Evolutionary conservation across 2,113 vertebrate species (phyloP), one percentile per base, ranked within the genome.

Genomic region (Lathamus discolor): DNA sequence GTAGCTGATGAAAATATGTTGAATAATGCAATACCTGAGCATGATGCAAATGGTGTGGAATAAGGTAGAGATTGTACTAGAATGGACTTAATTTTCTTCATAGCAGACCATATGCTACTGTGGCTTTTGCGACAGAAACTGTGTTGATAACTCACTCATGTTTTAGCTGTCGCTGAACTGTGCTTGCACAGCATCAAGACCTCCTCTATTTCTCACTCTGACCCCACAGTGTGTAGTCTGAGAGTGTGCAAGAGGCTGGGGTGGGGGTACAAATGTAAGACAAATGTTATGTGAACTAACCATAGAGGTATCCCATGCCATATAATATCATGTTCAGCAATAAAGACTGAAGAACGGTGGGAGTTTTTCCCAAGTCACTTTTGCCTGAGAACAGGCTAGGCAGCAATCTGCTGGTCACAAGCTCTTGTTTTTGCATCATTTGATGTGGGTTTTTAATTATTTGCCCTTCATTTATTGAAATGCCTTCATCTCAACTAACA

Each of bases 201-300:
- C 9, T 54, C 33, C 13, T 74, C 44, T 70, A 1, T 39, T 85
- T 79, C 19, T 63, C 25, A 43, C 25, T 55, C 17, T 70, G 17
- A 37, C 2, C 13, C 19, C 3, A 13, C 17, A 62, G 33, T 0
- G 0, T 55, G n/a, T 23, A 69, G 43, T 7, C 13, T 81, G 16
- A 6, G 8, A 16, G 6, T 39, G 22, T 8, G 12, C 37, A 73
- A 51, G 28, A 52, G 10, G 5, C 10, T 82, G 35, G 7, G 20
- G 52, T 5, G 39, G 39, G 5, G 43, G 11, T 3, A 54, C 8
- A 25, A 11, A 76, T 15, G 9, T 23, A 62, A n/a, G 46, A 43
- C 23, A 75, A 37, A 6, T 43, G 46, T 64, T 43, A 20, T 63
- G 23, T 72, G 57, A 35, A 54, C 37, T 48, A 48, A 57, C 23